These are phyloP conservation scores for Pygocentrus nattereri DNA, from an alignment of 2,797 vertebrate genomes.

Conservation along the genomic window DNA sequence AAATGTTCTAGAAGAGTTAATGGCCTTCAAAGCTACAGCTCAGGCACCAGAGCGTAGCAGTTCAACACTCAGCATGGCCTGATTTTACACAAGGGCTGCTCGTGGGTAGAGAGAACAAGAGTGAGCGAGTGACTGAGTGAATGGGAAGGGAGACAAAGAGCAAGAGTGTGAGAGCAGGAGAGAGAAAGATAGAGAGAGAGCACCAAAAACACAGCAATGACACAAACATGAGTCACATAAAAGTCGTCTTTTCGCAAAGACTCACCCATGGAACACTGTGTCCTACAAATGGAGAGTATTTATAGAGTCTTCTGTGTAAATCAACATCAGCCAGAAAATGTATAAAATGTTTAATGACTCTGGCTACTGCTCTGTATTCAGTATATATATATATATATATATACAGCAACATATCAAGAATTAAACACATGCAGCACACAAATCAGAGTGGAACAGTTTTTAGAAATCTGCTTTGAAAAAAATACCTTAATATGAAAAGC, in stretches of 20 bases:
- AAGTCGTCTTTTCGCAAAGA: conserved; percentile 14
- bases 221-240: conserved; percentile 34
- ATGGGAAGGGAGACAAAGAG: not conserved
- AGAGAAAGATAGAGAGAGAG: conserved; percentile 7
- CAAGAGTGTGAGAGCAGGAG: conserved; percentile 2
- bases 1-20: conserved; percentile 44
- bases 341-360: not conserved
- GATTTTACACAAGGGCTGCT: conserved; percentile 32
- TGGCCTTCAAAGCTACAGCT: conserved; percentile 26
- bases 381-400: too few species aligned
- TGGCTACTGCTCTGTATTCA: not conserved
- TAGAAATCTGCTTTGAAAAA: not conserved
- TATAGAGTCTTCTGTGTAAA: conserved; percentile 25
- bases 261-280: conserved; percentile 35
- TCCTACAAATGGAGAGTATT: conserved; percentile 34
- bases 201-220: conserved; percentile 30
- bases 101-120: conserved; percentile 23
- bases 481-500: too few species aligned
- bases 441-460: not conserved
- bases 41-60: conserved; percentile 19
- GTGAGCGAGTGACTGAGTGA: not conserved
- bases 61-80: conserved; percentile 34
- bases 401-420: not conserved
- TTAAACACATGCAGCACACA: not conserved
- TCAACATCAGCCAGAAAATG: not conserved